Conservation (phyloP, 1,140 invertebrate species). For the Drosophila ficusphila region DNA sequence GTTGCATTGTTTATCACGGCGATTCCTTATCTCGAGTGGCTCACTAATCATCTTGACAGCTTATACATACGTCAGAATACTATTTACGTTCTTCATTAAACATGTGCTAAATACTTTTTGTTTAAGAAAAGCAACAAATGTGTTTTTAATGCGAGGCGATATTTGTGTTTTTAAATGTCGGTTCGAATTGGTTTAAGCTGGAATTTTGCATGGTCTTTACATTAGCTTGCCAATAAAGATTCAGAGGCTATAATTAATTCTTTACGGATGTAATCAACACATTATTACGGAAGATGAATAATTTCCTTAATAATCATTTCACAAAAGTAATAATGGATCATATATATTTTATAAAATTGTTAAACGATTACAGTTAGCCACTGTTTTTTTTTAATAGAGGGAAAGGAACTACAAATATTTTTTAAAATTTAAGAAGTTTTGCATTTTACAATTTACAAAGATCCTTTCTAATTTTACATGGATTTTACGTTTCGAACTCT, state of each 20-base stretch:
- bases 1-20: constrained; percentile 34
- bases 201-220: constrained; percentile 4
- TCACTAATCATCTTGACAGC: constrained; percentile 26
- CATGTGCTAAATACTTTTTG: constrained; percentile 7
- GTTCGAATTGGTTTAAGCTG: constrained; percentile 17
- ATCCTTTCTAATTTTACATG: background rate
- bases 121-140: constrained; percentile 3
- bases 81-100: constrained; percentile 24
- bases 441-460: too few relatives aligned
- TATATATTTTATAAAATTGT: too few relatives aligned
- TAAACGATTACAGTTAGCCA: too few relatives aligned
- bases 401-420: too few relatives aligned
- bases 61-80: constrained; percentile 13
- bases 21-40: constrained; percentile 27
- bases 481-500: background rate
- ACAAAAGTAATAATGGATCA: too few relatives aligned
- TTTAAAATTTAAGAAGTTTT: too few relatives aligned
- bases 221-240: constrained; percentile 14
- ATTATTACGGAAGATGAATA: background rate
- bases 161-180: constrained; percentile 6
- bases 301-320: background rate
- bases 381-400: too few relatives aligned
- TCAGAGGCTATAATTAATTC: constrained; percentile 3
- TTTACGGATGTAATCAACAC: background rate
- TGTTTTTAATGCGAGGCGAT: background rate